Conservation (phyloP, 1,140 invertebrate species). For the Hermatobates lingyangjiaoensis region DNA sequence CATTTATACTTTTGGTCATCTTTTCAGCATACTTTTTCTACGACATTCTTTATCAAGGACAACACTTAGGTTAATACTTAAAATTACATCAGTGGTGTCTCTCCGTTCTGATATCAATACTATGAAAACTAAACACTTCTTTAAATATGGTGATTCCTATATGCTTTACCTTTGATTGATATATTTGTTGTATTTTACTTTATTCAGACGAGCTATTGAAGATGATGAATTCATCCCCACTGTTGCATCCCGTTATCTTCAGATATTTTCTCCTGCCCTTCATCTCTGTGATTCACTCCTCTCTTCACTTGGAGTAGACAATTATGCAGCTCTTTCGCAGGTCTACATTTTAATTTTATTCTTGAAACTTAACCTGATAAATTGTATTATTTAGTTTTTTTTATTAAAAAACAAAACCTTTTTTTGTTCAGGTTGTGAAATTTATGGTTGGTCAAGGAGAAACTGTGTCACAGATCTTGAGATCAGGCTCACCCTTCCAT, state of each 20-base stretch:
- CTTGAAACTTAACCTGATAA: not conserved
- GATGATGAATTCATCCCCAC: slow-evolving; percentile 34
- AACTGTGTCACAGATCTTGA: slow-evolving; percentile 52
- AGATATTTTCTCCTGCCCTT: slow-evolving; percentile 59
- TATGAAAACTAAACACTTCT: too few species aligned
- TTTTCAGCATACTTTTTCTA: too few species aligned
- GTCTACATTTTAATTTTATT: slow-evolving; percentile 19
- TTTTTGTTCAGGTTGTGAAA: slow-evolving; percentile 53
- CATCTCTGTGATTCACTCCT: slow-evolving; percentile 61
- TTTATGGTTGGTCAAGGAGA: slow-evolving; percentile 64
- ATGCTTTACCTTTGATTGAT: too few species aligned
- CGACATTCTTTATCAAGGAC: too few species aligned
- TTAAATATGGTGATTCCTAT: too few species aligned
- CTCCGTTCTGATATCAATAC: too few species aligned
- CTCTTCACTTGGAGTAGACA: slow-evolving; percentile 59
- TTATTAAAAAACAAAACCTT: too few species aligned
- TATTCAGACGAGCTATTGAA: slow-evolving; percentile 3
- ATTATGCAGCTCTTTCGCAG: slow-evolving; percentile 58
- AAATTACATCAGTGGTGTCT: too few species aligned
- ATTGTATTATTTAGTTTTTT: slow-evolving; percentile 2
- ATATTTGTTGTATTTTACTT: too few species aligned
- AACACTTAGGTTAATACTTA: too few species aligned
- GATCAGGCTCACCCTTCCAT: slow-evolving; percentile 42
- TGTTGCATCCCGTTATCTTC: slow-evolving; percentile 46
- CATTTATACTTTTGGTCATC: too few species aligned